phyloP scores from a whole-genome alignment of 1,140 invertebrate species.

The Eriosoma lanigerum region DNA sequence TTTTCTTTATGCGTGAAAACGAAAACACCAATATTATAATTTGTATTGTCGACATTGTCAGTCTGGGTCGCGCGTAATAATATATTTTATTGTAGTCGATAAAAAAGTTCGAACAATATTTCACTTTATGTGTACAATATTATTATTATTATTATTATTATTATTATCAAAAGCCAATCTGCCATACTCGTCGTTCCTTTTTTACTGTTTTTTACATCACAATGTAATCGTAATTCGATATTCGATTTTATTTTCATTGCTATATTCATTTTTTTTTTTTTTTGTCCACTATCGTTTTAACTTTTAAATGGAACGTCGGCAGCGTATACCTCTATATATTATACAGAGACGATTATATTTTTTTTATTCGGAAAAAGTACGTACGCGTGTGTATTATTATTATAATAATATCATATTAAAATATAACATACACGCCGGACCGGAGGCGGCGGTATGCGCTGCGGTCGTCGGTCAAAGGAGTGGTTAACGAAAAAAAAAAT shows the following conservation, averaged over 20 bases:
- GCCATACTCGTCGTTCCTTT: neutral
- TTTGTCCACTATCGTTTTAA: slow-evolving; percentile 3
- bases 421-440: neutral
- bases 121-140: too few species aligned
- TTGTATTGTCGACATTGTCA: too few species aligned
- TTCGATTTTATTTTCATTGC: slow-evolving; percentile 21
- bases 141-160: too few species aligned
- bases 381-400: too few species aligned
- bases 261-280: neutral
- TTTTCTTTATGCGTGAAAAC: too few species aligned
- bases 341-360: neutral
- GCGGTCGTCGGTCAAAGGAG: slow-evolving; percentile 40
- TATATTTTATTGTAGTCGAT: too few species aligned
- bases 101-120: too few species aligned
- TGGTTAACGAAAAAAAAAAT: slow-evolving; percentile 51
- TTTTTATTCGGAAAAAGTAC: neutral
- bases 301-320: slow-evolving; percentile 16
- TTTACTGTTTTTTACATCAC: neutral
- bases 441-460: neutral
- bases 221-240: neutral
- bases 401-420: too few species aligned
- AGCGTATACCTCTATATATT: neutral
- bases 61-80: too few species aligned
- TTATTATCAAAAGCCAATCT: slow-evolving; percentile 2
- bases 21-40: too few species aligned